A percentile compares a stretch with the other conserved stretches of the same genome.
phyloP scores from a whole-genome alignment of 2,113 vertebrate genomes.

The Epinephelus moara region DNA sequence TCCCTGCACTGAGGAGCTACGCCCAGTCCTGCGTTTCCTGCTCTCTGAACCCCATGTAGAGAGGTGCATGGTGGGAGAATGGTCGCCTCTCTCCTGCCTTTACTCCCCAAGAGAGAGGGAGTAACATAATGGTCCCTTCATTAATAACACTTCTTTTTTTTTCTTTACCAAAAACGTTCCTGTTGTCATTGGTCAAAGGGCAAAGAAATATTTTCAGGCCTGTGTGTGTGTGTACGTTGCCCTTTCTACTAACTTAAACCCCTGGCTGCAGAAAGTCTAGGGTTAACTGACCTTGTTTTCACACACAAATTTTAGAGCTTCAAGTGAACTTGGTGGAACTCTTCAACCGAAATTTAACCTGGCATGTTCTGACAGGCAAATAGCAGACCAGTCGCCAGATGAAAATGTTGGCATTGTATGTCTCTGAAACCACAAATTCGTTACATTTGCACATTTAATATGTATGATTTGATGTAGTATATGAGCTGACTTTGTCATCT shows the following conservation, averaged over 20 bases:
- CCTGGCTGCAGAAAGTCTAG: background rate
- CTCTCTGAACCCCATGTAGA: slow-evolving; percentile 74
- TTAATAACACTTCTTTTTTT: slow-evolving; percentile 1
- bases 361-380: slow-evolving; percentile 1
- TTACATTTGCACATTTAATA: too few relatives aligned
- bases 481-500: too few relatives aligned
- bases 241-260: background rate
- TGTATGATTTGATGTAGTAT: too few relatives aligned
- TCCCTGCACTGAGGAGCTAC: slow-evolving; percentile 79
- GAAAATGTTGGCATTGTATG: too few relatives aligned
- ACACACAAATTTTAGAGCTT: background rate
- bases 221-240: background rate
- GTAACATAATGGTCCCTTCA: background rate
- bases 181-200: background rate
- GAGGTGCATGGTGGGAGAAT: slow-evolving; percentile 46
- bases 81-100: background rate
- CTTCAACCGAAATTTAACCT: background rate
- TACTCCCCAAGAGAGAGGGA: background rate
- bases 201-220: slow-evolving; percentile 1
- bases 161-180: background rate
- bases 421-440: too few relatives aligned
- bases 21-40: slow-evolving; percentile 85
- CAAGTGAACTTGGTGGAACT: background rate
- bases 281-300: slow-evolving; percentile 7
- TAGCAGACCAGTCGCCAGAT: too few relatives aligned